Percentiles rank a stretch among this genome's conserved stretches.
These are phyloP conservation scores for Apis florea DNA, from an alignment of 1,140 invertebrate species.

Conservation along the genomic window DNA sequence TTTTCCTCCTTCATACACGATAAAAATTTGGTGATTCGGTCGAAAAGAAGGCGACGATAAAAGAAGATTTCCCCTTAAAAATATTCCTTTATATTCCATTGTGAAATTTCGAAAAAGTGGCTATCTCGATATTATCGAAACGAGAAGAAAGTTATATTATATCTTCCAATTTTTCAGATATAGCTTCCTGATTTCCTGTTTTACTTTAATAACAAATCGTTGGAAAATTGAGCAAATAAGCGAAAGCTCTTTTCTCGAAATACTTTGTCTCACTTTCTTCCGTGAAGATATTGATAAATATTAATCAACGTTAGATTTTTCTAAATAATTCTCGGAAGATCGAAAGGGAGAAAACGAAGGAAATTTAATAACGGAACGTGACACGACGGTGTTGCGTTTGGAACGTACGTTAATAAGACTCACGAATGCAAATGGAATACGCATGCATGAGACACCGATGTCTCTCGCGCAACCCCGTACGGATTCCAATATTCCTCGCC, in stretches of 20 bases:
- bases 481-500: conserved; percentile 38
- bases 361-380: not conserved
- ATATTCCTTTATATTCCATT: not conserved
- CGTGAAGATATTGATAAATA: not conserved
- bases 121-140: not conserved
- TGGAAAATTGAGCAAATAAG: no score
- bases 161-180: not conserved
- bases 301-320: not conserved
- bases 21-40: not conserved
- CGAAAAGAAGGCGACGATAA: not conserved
- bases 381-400: not conserved
- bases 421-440: conserved; percentile 29
- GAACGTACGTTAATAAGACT: conserved; percentile 23
- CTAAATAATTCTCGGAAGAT: not conserved
- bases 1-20: fast-evolving
- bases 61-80: not conserved
- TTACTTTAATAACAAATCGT: no score
- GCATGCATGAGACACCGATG: conserved; percentile 38
- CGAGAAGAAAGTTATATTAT: not conserved
- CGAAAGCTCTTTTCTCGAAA: no score
- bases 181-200: no score
- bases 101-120: not conserved
- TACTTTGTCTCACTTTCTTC: no score
- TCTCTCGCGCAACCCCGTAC: conserved; percentile 12
- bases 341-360: not conserved